Base-by-base conservation (phyloP, 1,140 invertebrate species). In the Conus betulinus region DNA sequence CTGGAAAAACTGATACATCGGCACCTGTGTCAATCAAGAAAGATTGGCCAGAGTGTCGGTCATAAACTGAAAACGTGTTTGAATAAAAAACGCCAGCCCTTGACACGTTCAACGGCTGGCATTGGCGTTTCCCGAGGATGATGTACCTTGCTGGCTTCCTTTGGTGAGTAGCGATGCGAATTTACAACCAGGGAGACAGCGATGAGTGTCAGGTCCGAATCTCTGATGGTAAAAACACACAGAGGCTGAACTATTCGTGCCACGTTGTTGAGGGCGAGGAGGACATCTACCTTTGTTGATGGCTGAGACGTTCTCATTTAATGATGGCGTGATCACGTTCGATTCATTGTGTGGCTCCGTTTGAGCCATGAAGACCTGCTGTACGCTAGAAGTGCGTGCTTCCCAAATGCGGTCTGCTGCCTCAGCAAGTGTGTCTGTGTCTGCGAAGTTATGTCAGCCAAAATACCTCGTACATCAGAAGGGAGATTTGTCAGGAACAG, bases 101-200 rank as follows among this genome's bases (percentile, higher is more conserved):
- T 78, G 74, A n/a, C 74, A 78, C 74, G 74, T 78, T 78, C 74
- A 78, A n/a, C 74, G 74, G 74, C 39, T 78, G 74, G 74, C 74
- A 25, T 78, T 78, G 74, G 74, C 74, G 27, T 78, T 78, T 78
- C 74, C 74, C 74, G 11, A 23, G 39, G 39, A 39, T 39, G 39
- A 39, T 39, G 39, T 39, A 3, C 39, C 39, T 39, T 39, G 39
- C 39, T 39, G 39, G 39, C 39, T 39, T 39, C 39, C 39, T 39
- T 39, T 39, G 39, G 39, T 39, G 39, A 39, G 39, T 39, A 39
- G 39, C 39, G 39, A 39, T 39, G 39, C 39, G 39, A 39, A 39
- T 39, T 39, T 78, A 5, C 74, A 78, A 23, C 74, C 74, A 5
- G 74, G 74, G 8, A 25, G 74, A 78, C 74, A 78, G 27, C 74